Base-by-base conservation (phyloP, 2,797 vertebrate genomes). In the Babyrousa celebensis region DNA sequence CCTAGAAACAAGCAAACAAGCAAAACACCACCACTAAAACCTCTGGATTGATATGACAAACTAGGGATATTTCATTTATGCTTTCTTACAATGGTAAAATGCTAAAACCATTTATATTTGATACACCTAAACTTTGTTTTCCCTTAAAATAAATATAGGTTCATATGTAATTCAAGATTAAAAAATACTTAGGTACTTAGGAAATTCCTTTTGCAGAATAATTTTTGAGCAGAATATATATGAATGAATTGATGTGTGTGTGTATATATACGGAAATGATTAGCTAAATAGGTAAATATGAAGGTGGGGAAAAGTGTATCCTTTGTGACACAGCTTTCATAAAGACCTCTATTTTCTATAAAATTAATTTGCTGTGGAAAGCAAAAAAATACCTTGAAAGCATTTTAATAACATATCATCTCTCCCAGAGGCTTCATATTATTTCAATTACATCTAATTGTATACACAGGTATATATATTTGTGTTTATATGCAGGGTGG, bases 361-460 rank as follows among this genome's bases (percentile, higher is more conserved):
- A 92, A 87, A 78, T 62, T 74, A 79, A 89, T 95, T 96, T 72
- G 3, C 16, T 85, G 92, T n/a, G 84, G 21, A 67, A 89, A 94
- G n/a, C 63, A 56, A 89, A 92, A 63, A 77, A 48, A 48, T 48
- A 65, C 40, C 20, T 21, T 65, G n/a, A 91, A 84, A 10, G 5
- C 27, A 9, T 21, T 58, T 95, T 89, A 95, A 82, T 15, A 92
- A 85, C 27, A 65, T 29, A 72, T 60, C 40, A 67, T 70, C 7
- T 93, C 60, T 88, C 58, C 36, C 52, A 23, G 32, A 96, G 63
- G 70, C 4, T 6, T 27, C 17, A 12, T 84, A 88, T 90, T 78
- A 83, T 96, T 96, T 92, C 36, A 94, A 87, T 92, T 96, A 88
- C 10, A 74, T 65, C 6, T 87, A 94, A 96, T 94, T 96, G 95